Percentiles rank a stretch among this genome's conserved stretches.
These are phyloP conservation scores for Pagrus major DNA, from an alignment of 2,113 vertebrate species.

Conservation along the genomic window DNA sequence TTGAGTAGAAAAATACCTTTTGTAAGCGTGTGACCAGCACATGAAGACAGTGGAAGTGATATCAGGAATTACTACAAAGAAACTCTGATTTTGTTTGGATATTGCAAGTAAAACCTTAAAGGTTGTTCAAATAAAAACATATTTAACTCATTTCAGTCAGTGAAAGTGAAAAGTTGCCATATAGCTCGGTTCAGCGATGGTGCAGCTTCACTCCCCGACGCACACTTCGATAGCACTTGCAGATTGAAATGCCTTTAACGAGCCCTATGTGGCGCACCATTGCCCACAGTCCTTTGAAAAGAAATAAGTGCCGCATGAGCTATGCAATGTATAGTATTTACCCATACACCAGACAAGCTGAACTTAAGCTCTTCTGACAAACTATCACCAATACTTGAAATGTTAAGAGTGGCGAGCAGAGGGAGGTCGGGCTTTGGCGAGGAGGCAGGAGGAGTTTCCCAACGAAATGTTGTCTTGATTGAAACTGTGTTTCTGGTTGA, in stretches of 20 bases:
- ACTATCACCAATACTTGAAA: constrained; percentile 94
- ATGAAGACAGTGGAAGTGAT: background rate
- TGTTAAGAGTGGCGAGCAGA: constrained; percentile 70
- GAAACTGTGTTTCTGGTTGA: background rate
- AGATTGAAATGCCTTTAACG: constrained; percentile 90
- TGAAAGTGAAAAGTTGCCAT: constrained; percentile 74
- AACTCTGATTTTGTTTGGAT: background rate
- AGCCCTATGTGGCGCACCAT: constrained; percentile 84
- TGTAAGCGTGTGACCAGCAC: no score
- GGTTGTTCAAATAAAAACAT: background rate
- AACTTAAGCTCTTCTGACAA: constrained; percentile 86
- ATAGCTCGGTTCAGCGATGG: constrained; percentile 77
- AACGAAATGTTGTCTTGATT: background rate
- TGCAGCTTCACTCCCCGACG: constrained; percentile 83
- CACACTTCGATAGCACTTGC: constrained; percentile 92
- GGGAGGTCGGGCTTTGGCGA: background rate
- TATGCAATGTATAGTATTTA: constrained; percentile 96
- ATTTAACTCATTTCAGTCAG: constrained; percentile 30
- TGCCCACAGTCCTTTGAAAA: constrained; percentile 79
- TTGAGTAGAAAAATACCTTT: no score
- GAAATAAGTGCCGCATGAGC: constrained; percentile 91
- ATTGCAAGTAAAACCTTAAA: background rate
- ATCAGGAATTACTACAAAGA: background rate
- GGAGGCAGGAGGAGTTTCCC: background rate
- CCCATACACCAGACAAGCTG: constrained; percentile 87